Conservation (phyloP, 2,113 vertebrate genomes). For the Chauna torquata region DNA sequence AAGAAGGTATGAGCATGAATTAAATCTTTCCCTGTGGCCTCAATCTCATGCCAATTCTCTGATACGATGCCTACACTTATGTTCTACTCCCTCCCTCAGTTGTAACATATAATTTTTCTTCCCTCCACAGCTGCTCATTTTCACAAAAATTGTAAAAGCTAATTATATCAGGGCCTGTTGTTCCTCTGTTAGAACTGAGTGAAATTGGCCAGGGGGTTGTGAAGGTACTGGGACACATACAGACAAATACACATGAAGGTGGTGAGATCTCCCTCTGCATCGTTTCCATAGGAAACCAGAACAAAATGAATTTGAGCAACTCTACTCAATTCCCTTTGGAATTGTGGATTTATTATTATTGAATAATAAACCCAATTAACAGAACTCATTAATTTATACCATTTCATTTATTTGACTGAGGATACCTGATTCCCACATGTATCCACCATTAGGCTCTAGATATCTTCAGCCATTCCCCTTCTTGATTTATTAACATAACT, state of each 20-base stretch:
- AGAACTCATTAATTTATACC: not conserved
- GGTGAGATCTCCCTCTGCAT: not conserved
- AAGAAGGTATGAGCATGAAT: not conserved
- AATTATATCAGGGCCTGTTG: not conserved
- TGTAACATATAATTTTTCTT: not conserved
- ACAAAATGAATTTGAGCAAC: not conserved
- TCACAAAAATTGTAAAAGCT: not conserved
- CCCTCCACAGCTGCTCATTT: not conserved
- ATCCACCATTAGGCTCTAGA: not conserved
- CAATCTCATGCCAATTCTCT: not conserved
- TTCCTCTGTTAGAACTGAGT: not conserved
- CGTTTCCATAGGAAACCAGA: not conserved
- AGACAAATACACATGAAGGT: not conserved
- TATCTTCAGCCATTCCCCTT: not conserved
- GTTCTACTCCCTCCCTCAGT: not conserved
- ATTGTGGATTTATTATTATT: not conserved
- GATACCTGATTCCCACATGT: not conserved
- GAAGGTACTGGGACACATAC: not conserved
- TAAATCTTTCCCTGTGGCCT: not conserved
- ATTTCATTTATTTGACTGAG: not conserved
- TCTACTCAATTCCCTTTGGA: not conserved
- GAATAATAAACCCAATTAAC: not conserved
- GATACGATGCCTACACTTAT: not conserved
- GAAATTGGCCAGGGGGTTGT: not conserved
- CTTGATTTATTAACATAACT: not conserved